A percentile compares a stretch with the other conserved stretches of the same genome.
These are phyloP conservation scores for Latrodectus hesperus DNA, from an alignment of 2,888 invertebrate species.

Conservation along the genomic window DNA sequence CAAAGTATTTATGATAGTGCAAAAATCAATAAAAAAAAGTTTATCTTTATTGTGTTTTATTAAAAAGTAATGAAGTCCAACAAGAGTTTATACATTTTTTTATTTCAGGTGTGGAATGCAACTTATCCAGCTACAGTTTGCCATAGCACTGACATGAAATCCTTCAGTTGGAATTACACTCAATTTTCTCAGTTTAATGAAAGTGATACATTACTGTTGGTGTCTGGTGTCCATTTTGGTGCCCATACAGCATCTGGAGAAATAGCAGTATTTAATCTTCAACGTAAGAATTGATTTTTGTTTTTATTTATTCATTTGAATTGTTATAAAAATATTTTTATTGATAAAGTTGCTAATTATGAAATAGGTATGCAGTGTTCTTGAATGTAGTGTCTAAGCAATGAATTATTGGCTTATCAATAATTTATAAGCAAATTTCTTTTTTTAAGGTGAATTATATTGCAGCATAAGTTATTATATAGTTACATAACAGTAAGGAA, in stretches of 20 bases:
- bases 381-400: too few relatives aligned
- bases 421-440: too few relatives aligned
- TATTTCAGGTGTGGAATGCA: constrained; percentile 83
- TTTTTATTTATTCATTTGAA: neutral
- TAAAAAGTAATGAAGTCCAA: neutral
- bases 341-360: too few relatives aligned
- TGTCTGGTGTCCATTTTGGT: constrained; percentile 89
- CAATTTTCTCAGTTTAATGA: constrained; percentile 90
- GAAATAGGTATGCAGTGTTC: too few relatives aligned
- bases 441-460: too few relatives aligned
- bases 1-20: too few relatives aligned
- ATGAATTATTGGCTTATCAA: too few relatives aligned
- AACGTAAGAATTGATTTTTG: constrained; percentile 77
- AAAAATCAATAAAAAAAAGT: too few relatives aligned
- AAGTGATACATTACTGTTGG: constrained; percentile 85
- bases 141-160: constrained; percentile 85
- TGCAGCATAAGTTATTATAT: too few relatives aligned
- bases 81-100: neutral
- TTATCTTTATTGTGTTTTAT: neutral
- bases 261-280: constrained; percentile 88
- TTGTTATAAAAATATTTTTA: neutral
- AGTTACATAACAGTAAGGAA: too few relatives aligned
- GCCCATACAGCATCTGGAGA: constrained; percentile 87
- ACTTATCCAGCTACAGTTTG: constrained; percentile 82
- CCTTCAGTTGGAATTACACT: constrained; percentile 88